Percentiles rank a stretch among this genome's conserved stretches.
phyloP scores from a whole-genome alignment of 2,113 vertebrate genomes.

The Uria lomvia region DNA sequence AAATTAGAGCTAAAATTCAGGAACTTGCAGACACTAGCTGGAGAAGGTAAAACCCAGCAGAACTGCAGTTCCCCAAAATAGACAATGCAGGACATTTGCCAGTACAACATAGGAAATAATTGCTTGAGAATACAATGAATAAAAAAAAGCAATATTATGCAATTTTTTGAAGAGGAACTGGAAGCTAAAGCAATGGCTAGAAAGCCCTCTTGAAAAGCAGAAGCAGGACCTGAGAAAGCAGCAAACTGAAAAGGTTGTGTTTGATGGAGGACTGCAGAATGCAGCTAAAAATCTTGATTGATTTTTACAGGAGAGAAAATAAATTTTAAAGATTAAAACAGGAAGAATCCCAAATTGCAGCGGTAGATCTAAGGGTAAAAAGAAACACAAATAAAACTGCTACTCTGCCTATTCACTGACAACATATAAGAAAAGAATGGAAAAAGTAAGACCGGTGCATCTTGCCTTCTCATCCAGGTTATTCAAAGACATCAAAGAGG shows the following conservation, averaged over 20 bases:
- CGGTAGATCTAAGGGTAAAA: not conserved
- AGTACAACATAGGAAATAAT: not conserved
- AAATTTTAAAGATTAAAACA: not conserved
- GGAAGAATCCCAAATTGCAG: not conserved
- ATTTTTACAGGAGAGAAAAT: not conserved
- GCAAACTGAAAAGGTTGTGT: not conserved
- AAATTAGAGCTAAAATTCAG: not conserved
- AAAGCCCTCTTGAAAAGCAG: not conserved
- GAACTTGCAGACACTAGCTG: not conserved
- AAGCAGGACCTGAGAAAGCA: not conserved
- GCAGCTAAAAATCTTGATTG: not conserved
- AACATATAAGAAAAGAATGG: not conserved
- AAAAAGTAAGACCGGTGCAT: not conserved
- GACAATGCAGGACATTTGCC: not conserved
- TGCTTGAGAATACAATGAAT: not conserved
- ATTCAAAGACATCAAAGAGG: slow-evolving; percentile 12
- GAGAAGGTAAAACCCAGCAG: not conserved
- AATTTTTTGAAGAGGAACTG: not conserved
- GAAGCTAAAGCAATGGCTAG: not conserved
- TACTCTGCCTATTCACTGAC: not conserved
- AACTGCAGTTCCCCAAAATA: not conserved
- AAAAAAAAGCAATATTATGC: not conserved
- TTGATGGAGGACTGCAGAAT: not conserved
- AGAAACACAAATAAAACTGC: not conserved
- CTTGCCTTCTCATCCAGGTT: not conserved